phyloP scores from a whole-genome alignment of 2,888 invertebrate genomes.

The Drosophila limbata region DNA sequence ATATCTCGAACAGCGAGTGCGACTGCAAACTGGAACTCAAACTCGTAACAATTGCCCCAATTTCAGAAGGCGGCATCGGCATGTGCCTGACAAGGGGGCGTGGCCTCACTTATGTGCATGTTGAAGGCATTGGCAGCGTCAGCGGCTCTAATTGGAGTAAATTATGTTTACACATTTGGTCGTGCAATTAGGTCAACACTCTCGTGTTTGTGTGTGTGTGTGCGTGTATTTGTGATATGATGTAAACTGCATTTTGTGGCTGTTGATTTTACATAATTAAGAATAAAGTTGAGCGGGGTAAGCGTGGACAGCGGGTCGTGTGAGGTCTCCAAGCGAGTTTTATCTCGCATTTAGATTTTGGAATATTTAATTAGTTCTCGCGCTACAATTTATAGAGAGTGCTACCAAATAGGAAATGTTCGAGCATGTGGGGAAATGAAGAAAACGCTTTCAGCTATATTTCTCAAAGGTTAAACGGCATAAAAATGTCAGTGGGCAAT shows the following conservation, averaged over 20 bases:
- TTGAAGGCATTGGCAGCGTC: constrained; percentile 42
- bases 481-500: constrained; percentile 52
- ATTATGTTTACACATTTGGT: constrained; percentile 78
- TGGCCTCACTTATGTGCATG: constrained; percentile 45
- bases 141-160: constrained; percentile 73
- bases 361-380: constrained; percentile 70
- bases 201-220: constrained; percentile 8
- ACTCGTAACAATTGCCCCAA: constrained; percentile 59
- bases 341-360: constrained; percentile 45
- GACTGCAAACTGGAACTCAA: constrained; percentile 14
- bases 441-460: constrained; percentile 17
- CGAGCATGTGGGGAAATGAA: constrained; percentile 11
- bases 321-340: constrained; percentile 55
- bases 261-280: constrained; percentile 66
- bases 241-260: constrained; percentile 58
- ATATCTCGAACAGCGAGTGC: constrained; percentile 31
- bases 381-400: constrained; percentile 38
- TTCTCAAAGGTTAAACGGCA: constrained; percentile 34
- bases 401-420: constrained; percentile 47
- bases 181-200: constrained; percentile 68
- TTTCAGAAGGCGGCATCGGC: constrained; percentile 41
- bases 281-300: constrained; percentile 17
- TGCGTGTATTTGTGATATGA: constrained; percentile 47
- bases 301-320: constrained; percentile 39
- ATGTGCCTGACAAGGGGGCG: constrained; percentile 44